Conservation (phyloP, 2,888 invertebrate species). For the Scaptomyza tumidula region DNA sequence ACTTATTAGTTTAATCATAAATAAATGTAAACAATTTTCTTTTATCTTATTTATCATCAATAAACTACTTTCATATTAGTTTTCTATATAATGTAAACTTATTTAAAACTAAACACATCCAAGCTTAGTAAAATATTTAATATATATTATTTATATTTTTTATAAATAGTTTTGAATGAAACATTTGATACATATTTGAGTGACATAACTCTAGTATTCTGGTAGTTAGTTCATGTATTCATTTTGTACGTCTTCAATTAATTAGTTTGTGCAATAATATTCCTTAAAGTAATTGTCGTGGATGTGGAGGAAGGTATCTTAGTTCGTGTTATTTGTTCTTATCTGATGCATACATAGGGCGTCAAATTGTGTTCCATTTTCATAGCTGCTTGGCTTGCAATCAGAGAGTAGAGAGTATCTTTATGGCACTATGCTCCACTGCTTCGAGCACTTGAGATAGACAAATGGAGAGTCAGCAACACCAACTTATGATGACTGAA, state of each 20-base stretch:
- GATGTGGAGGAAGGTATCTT: constrained; percentile 2
- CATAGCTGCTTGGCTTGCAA: constrained; percentile 44
- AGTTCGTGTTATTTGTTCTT: constrained; percentile 29
- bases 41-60: too few relatives aligned
- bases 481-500: constrained; percentile 9
- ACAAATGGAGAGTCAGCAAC: not conserved
- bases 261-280: constrained; percentile 24
- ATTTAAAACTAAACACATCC: too few relatives aligned
- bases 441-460: constrained; percentile 29
- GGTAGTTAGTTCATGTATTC: not conserved
- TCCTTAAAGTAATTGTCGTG: constrained; percentile 5
- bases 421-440: constrained; percentile 66
- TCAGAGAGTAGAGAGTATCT: constrained; percentile 61
- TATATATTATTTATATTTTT: not conserved
- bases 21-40: too few relatives aligned
- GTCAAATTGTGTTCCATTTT: constrained; percentile 74
- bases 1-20: too few relatives aligned
- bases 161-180: not conserved
- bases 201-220: not conserved
- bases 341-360: constrained; percentile 61
- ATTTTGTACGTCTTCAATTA: constrained; percentile 24
- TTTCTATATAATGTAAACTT: too few relatives aligned
- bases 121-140: not conserved
- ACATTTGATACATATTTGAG: too few relatives aligned
- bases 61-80: too few relatives aligned